Conservation (phyloP, 2,113 vertebrate species). For the Sterna hirundo region DNA sequence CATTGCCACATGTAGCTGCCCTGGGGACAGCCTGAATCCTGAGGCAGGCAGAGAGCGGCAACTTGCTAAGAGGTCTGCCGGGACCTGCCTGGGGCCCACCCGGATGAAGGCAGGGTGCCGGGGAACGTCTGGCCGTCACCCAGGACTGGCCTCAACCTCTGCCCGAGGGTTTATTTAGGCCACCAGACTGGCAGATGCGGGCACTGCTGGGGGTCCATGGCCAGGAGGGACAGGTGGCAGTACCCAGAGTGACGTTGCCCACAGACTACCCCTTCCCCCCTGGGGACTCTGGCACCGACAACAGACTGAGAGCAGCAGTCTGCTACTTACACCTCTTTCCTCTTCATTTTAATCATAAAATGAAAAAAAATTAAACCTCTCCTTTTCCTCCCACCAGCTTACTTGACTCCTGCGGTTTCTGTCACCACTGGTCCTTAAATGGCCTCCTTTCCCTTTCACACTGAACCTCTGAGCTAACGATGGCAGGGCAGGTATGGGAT, state of each 20-base stretch:
- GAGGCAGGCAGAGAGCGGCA: background rate
- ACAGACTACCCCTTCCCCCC: background rate
- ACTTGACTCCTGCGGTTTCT: background rate
- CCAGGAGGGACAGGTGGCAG: accelerated
- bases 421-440: background rate
- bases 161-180: background rate
- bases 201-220: background rate
- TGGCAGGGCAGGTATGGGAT: background rate
- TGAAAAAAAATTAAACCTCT: background rate
- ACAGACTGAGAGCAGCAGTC: background rate
- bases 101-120: background rate
- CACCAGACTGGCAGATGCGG: background rate
- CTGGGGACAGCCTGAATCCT: background rate
- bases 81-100: background rate
- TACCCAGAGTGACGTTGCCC: background rate
- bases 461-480: background rate
- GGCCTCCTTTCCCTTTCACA: background rate
- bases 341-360: background rate
- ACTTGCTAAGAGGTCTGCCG: background rate
- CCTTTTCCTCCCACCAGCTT: background rate
- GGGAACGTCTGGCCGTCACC: background rate
- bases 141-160: background rate
- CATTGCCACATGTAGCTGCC: background rate
- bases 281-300: background rate
- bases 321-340: background rate